Base-by-base conservation (phyloP, 1,140 invertebrate genomes). In the Zaprionus tsacasi region DNA sequence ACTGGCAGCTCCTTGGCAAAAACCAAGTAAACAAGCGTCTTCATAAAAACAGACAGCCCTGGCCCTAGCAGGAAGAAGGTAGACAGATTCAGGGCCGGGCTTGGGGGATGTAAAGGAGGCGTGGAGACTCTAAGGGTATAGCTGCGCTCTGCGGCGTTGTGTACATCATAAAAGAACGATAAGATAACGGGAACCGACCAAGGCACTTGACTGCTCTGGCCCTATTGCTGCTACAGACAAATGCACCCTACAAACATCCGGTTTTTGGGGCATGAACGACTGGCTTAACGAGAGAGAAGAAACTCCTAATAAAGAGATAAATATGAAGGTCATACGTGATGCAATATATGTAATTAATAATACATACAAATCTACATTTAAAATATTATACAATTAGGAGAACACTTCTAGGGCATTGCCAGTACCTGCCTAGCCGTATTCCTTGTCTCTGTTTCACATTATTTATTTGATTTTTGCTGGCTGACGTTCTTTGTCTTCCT, bases 91-190 rank as follows among this genome's bases (percentile, higher is more conserved):
- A 15, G n/a, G 40, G n/a, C n/a, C 40, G 40, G 8, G n/a, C 60
- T 6, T 35, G 36, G 33, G 40, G 21, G 35, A 5, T 33, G 27
- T 3, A 36, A 35, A 38, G 30, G 33, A 35, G 12, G 33, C 11
- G 12, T n/a, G 17, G 7, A 17, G 55, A 7, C 55, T n/a, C 35
- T n/a, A 65, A 81, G 43, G 76, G 78, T 83, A 75, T 78, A 36
- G 83, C 73, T 66, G 59, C 64, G 73, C 68, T 77, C 70, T 73
- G 80, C 55, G 80, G 73, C 80, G 83, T 83, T 89, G 78, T 89
- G 81, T 89, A 89, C 86, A 89, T 89, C 85, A 89, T 89, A 85
- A 89, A 89, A 89, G 69, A 71, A 75, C 85, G 85, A 89, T 89
- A 89, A 89, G 85, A 89, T 89, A 89, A 77, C 78, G 80, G 73